Base-by-base conservation (phyloP, 1,140 invertebrate species). In the Drosophila guanche region DNA sequence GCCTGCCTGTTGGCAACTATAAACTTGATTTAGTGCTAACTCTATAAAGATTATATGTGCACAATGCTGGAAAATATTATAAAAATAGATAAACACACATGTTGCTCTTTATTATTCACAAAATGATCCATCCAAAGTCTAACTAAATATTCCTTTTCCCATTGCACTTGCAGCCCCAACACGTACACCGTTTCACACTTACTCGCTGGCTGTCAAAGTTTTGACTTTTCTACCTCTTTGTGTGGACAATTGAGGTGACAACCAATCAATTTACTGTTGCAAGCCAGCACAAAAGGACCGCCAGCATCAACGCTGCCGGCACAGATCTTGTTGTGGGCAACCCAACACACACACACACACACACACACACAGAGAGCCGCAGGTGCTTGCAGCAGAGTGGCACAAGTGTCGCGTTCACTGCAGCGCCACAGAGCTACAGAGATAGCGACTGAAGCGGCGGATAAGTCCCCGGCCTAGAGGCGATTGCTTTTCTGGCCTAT, bases 11-110 rank as follows among this genome's bases (percentile, higher is more conserved):
- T 42, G 8, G 22, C n/a, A 41, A 16, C 47, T 7, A 29, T 7
- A 10, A 3, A 37, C 4, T 37, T 37, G 33, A 37, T 37, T 37
- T 37, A 37, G 10, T 37, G 33, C 10, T 8, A 29, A 67, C 61
- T 55, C 25, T 29, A 41, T 37, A 4, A 12, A 37, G 42, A 23
- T 51, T 37, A 66, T 37, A 66, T 42, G 53, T 8, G 7, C 8
- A 59, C 46, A 52, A 41, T 23, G 23, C 22, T 7, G 14, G 27
- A 33, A 42, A 69, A 69, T 48, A 68, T 67, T 56, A 68, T 33
- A 48, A 68, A 68, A 5, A 41, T 4, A 63, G 25, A 67, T 56
- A 56, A 48, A 56, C n/a, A n/a, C n/a, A n/a, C n/a, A n/a, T n/a
- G n/a, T 40, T 45, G 16, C 12, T 45, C 16, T 4, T 20, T 20